Conservation (phyloP, 2,113 vertebrate genomes). For the Sorex araneus region DNA sequence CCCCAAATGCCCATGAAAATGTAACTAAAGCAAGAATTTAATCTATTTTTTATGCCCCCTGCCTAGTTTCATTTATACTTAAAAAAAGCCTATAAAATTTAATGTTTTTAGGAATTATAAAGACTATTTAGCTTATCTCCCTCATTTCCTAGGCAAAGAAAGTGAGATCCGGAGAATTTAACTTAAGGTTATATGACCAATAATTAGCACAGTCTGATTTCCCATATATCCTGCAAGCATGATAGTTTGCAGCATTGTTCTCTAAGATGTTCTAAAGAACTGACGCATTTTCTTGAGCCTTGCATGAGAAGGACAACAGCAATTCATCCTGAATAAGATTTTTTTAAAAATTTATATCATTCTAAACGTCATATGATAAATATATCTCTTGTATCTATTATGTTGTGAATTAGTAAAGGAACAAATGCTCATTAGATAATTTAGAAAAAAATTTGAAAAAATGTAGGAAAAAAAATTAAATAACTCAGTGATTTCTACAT, state of each 20-base stretch:
- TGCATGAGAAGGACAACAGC: conserved; percentile 38
- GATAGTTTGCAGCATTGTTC: neutral
- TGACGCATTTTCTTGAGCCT: neutral
- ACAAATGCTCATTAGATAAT: too few species aligned
- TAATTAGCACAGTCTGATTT: conserved; percentile 25
- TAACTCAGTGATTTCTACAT: too few species aligned
- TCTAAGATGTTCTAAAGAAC: neutral
- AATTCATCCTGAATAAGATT: neutral
- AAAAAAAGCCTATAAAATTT: conserved; percentile 41
- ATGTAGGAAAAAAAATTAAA: too few species aligned
- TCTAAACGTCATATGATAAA: too few species aligned
- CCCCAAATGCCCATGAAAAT: conserved; percentile 56
- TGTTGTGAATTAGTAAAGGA: too few species aligned
- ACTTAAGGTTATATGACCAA: conserved; percentile 40
- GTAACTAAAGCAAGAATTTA: conserved; percentile 66
- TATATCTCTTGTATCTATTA: too few species aligned
- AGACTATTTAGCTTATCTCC: conserved; percentile 48
- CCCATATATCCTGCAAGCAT: neutral
- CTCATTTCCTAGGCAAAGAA: conserved; percentile 56
- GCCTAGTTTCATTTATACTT: conserved; percentile 56
- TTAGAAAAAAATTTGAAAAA: too few species aligned
- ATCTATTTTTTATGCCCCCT: conserved; percentile 57
- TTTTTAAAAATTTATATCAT: neutral
- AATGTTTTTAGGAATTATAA: conserved; percentile 60
- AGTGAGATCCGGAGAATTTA: conserved; percentile 48